Percentiles rank a stretch among this genome's conserved stretches.
Conservation (phyloP, 2,113 vertebrate species). For the Eublepharis macularius region DNA sequence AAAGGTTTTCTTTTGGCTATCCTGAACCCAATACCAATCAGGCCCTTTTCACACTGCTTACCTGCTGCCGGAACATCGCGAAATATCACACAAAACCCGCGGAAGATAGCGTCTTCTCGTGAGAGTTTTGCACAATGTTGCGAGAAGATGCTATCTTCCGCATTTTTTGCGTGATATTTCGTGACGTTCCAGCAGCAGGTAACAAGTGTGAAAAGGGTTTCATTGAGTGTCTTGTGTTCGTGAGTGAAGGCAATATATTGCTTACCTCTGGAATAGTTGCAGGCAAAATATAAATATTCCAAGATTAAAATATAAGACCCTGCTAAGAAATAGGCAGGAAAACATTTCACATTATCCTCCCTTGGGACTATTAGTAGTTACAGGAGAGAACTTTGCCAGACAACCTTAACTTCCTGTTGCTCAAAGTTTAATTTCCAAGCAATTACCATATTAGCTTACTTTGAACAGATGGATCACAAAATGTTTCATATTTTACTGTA, state of each 20-base stretch:
- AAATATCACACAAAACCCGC: no score
- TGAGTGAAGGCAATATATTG: background rate
- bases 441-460: background rate
- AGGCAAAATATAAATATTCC: constrained; percentile 21
- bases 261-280: background rate
- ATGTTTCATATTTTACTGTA: constrained; percentile 27
- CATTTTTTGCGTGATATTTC: no score
- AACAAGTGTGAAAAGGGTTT: no score
- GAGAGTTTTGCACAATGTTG: no score
- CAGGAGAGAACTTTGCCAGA: background rate
- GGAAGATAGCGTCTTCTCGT: no score
- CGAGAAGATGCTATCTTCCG: no score
- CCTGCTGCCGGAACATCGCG: no score
- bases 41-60: no score
- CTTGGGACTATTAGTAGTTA: background rate
- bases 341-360: background rate
- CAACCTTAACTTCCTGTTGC: constrained; percentile 13
- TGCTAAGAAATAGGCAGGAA: background rate
- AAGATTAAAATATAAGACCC: background rate
- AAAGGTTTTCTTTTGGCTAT: background rate
- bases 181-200: no score
- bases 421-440: constrained; percentile 1
- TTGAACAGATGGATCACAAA: constrained; percentile 35
- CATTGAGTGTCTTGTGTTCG: background rate
- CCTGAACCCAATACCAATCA: background rate